Base-by-base conservation (phyloP, 1,140 invertebrate genomes). In the Orius insidiosus region DNA sequence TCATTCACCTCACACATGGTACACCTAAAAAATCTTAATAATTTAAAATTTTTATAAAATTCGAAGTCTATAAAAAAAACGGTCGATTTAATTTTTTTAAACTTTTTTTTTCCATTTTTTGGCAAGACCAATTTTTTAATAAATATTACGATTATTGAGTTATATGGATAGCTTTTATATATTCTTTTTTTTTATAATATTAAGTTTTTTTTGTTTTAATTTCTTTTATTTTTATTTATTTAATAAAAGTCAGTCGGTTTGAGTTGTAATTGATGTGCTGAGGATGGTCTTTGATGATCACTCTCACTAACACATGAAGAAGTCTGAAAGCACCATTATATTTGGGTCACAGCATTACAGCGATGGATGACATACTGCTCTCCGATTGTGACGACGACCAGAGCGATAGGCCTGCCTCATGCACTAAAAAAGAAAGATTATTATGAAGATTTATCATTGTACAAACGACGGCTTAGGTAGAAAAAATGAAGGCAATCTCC, bases 71-170 rank as follows among this genome's bases (percentile, higher is more conserved):
- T 54, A 54, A 52, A 49, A 52, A 50, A 54, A 54, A 54, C 48
- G 50, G 53, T 54, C 53, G 46, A 47, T 54, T 47, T 11, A 15
- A 11, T 11, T 36, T 36, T 36, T 36, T 24, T 24, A 24, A 24
- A 4, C 7, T 24, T 24, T 24, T 24, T 24, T 36, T 11, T 36
- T 10, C 9, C 14, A 4, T 15, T 50, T 46, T 54, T 54, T 54
- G 53, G 53, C 53, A 54, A 54, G 51, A 54, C 53, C 53, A 52
- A 54, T 54, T 43, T 43, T 43, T 30, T 11, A 53, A 52, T 54
- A 54, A 54, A 50, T 49, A 53, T 51, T 53, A 53, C 44, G 45
- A 52, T 54, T 54, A 54, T 54, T 54, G 53, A 54, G 53, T 54
- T 52, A 53, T 51, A 53, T 39, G 43, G 48, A 24, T 24, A 24